Evolutionary conservation across 2,113 vertebrate species (phyloP).

Genomic region (Nipponia nippon): DNA sequence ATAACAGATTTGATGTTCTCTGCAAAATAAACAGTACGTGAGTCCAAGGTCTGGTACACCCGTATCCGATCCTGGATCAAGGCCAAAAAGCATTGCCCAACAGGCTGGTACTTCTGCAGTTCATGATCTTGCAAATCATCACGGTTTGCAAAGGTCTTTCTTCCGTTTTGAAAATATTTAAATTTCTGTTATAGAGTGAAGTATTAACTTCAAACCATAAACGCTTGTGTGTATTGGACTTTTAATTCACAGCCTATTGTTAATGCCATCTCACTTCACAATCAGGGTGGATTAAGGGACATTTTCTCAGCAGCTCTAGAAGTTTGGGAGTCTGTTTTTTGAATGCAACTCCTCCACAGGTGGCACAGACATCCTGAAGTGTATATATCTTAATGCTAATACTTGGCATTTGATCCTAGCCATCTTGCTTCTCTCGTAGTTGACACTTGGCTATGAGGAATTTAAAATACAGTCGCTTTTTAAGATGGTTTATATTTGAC

Average conservation of each 20-base stretch:
- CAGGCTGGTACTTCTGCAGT: neutral
- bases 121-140: neutral
- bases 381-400: neutral
- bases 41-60: constrained; percentile 8
- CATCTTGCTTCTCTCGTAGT: neutral
- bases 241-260: neutral
- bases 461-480: neutral
- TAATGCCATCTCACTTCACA: neutral
- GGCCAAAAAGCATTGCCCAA: neutral
- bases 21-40: neutral
- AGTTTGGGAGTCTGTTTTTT: neutral
- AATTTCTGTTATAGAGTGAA: neutral
- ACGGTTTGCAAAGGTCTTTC: neutral
- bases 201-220: neutral
- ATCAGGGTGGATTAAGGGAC: neutral
- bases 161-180: neutral
- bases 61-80: accelerated
- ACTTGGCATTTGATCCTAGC: neutral
- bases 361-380: neutral
- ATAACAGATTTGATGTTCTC: neutral
- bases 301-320: neutral
- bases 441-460: neutral
- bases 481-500: neutral
- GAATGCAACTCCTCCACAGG: neutral
- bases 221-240: accelerated